phyloP scores from a whole-genome alignment of 1,140 invertebrate genomes.

The Danaus plexippus region DNA sequence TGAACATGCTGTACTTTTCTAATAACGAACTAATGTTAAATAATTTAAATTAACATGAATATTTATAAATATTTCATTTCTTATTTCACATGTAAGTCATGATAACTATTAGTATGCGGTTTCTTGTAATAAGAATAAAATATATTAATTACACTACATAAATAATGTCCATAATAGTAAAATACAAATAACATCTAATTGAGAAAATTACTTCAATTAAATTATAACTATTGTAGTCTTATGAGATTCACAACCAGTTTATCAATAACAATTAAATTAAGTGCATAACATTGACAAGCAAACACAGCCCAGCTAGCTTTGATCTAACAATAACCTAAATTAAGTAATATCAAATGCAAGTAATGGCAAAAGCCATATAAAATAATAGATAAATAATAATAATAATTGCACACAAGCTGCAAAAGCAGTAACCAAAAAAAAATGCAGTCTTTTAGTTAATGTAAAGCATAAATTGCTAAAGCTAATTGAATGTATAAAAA shows the following conservation, averaged over 20 bases:
- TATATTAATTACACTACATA: neutral
- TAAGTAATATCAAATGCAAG: too few species aligned
- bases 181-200: constrained; percentile 5
- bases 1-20: too few species aligned
- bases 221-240: constrained; percentile 2
- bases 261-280: constrained; percentile 1
- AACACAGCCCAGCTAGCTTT: neutral
- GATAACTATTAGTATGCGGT: too few species aligned
- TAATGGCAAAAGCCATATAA: constrained; percentile 7
- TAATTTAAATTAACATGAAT: too few species aligned
- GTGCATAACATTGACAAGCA: neutral
- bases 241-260: constrained; percentile 16
- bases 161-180: constrained; percentile 6
- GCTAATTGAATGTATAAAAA: constrained; percentile 8
- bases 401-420: constrained; percentile 16
- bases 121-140: too few species aligned
- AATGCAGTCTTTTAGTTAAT: constrained; percentile 14
- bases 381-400: constrained; percentile 7
- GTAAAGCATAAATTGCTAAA: constrained; percentile 16
- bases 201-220: constrained; percentile 2
- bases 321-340: too few species aligned
- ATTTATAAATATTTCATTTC: too few species aligned
- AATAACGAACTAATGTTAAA: too few species aligned
- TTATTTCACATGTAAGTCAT: too few species aligned
- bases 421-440: constrained; percentile 9